Percentiles rank a stretch among this genome's conserved stretches.
phyloP scores from a whole-genome alignment of 2,797 vertebrate genomes.

The Chiroxiphia lanceolata region DNA sequence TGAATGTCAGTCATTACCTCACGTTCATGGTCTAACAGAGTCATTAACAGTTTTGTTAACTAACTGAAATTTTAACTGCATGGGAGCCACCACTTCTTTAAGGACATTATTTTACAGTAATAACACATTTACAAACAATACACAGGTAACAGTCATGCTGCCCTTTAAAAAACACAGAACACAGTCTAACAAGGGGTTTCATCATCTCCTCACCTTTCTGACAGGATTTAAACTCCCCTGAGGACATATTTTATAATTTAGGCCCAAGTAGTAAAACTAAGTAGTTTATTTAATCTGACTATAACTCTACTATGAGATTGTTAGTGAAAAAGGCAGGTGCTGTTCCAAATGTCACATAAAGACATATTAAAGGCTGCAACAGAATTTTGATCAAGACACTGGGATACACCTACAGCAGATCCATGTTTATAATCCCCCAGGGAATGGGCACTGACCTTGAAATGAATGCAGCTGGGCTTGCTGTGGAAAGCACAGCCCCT shows the following conservation, averaged over 20 bases:
- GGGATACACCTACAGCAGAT: not conserved
- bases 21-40: not conserved
- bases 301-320: not conserved
- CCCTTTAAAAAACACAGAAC: not conserved
- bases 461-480: slow-evolving; percentile 85
- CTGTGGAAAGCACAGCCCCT: slow-evolving; percentile 84
- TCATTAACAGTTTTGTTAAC: not conserved
- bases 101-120: not conserved
- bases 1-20: not conserved
- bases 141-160: not conserved
- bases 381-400: not conserved
- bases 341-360: not conserved
- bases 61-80: not conserved
- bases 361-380: not conserved
- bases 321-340: not conserved
- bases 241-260: not conserved
- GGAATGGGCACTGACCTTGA: slow-evolving; percentile 81
- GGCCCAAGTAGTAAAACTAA: not conserved
- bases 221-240: not conserved
- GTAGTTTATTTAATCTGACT: not conserved
- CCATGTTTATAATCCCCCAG: not conserved
- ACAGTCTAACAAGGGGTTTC: not conserved
- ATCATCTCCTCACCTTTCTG: not conserved
- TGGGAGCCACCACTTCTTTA: not conserved
- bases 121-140: not conserved